Base-by-base conservation (phyloP, 2,888 invertebrate genomes). In the Cepaea hortensis region DNA sequence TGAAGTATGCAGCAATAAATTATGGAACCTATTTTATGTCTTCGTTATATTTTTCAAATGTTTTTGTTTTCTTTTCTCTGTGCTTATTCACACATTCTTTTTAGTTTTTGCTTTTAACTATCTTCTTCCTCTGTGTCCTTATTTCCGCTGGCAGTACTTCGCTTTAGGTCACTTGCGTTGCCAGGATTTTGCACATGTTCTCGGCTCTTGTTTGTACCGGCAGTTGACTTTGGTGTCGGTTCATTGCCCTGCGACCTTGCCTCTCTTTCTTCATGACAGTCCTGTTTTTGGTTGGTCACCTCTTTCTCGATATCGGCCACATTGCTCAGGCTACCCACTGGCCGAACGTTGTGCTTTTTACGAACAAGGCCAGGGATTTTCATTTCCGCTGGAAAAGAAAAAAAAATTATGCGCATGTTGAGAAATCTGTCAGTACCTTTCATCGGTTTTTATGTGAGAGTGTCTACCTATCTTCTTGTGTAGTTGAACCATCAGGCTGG, bases 231-330 rank as follows among this genome's bases (percentile, higher is more conserved):
- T n/a, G 75, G 65, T 11, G 76, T 5, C 23, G 72, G 55, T n/a
- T 82, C 86, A 65, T 76, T 82, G 23, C 86, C 82, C 62, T 86
- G 86, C n/a, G 86, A 86, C 65, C 86, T 55, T 7, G 82, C 73
- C 7, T 82, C 86, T 65, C 86, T 62, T 6, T 80, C 76, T 13
- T 48, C 62, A 20, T 46, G 50, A 20, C 18, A 11, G 6, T 20
- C n/a, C 55, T 46, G 65, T 35, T 62, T 73, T 9, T 75, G 61
- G 46, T 73, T 65, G n/a, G 70, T 77, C n/a, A 48, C 23, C 18
- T 73, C 86, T 13, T 46, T 77, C 35, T 86, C 86, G 3, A 50
- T 35, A 11, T 82, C 86, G 15, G n/a, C 15, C 50, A 86, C n/a
- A 73, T 76, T 68, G 35, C 82, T 86, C 76, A 86, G 35, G 55